Evolutionary conservation across 1,140 invertebrate genomes (phyloP).

Genomic region (Bombus consobrinus): DNA sequence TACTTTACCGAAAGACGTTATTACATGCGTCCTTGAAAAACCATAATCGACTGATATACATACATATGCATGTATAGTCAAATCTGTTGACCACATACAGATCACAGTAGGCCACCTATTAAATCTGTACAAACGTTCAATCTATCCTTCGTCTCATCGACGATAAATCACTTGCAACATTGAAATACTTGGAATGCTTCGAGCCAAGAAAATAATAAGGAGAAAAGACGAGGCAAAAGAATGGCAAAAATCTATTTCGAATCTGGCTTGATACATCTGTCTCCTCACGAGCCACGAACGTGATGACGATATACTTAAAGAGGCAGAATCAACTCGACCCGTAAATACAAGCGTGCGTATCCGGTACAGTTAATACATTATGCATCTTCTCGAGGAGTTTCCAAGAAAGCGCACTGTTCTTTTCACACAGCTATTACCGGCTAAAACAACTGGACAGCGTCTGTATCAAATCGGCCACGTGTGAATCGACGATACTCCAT

Average conservation of each 20-base stretch:
- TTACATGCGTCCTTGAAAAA: background rate
- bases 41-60: background rate
- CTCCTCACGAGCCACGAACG: slow-evolving; percentile 23
- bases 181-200: background rate
- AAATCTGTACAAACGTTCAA: too few relatives aligned
- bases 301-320: slow-evolving; percentile 30
- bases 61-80: too few relatives aligned
- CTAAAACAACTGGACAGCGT: slow-evolving; percentile 27
- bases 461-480: background rate
- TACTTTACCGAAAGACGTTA: too few relatives aligned
- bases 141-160: background rate
- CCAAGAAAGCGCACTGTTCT: slow-evolving; percentile 36
- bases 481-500: slow-evolving; percentile 16
- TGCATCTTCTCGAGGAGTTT: slow-evolving; percentile 40
- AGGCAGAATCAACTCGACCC: slow-evolving; percentile 1
- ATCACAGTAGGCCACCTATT: too few relatives aligned
- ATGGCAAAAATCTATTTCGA: slow-evolving; percentile 4
- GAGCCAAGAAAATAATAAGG: background rate
- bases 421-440: slow-evolving; percentile 20
- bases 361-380: slow-evolving; percentile 50
- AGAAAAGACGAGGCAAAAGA: background rate
- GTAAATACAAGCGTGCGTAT: slow-evolving; percentile 29
- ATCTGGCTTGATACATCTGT: background rate
- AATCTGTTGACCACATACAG: too few relatives aligned
- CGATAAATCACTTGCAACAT: background rate